Conservation (phyloP, 2,888 invertebrate genomes). For the Diaperis boleti region DNA sequence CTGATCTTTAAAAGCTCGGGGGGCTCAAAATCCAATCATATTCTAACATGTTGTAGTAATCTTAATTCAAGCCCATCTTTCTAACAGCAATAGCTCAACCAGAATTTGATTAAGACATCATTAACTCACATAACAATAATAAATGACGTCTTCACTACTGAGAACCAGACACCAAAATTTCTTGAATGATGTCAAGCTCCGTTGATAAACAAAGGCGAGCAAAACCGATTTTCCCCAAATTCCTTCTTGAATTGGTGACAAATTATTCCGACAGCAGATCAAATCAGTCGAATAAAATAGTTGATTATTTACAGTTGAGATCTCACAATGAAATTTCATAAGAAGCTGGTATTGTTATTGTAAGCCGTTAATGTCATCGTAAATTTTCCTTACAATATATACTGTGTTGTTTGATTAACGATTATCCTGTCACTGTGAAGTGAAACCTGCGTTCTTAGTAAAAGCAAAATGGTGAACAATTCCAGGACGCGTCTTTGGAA, state of each 20-base stretch:
- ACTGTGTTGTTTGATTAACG: conserved; percentile 31
- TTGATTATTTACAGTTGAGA: conserved; percentile 27
- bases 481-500: conserved; percentile 4
- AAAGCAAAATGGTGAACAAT: conserved; percentile 6
- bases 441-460: conserved; percentile 21
- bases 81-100: conserved; percentile 6
- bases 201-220: neutral
- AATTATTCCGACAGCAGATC: conserved; percentile 1
- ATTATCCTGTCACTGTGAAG: conserved; percentile 26
- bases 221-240: neutral
- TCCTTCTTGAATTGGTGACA: neutral
- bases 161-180: neutral
- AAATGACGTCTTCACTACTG: neutral
- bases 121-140: conserved; percentile 2
- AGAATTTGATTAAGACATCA: conserved; percentile 16
- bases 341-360: conserved; percentile 27
- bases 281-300: conserved; percentile 1
- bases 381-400: conserved; percentile 27
- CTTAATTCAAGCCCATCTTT: conserved; percentile 1
- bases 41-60: conserved; percentile 5
- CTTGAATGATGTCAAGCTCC: neutral
- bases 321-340: conserved; percentile 27
- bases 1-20: conserved; percentile 11
- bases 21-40: conserved; percentile 11
- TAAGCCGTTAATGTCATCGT: conserved; percentile 31